Evolutionary conservation across 1,140 invertebrate species (phyloP), one percentile per base, ranked within the genome.

Genomic region (Drosophila prosaltans): DNA sequence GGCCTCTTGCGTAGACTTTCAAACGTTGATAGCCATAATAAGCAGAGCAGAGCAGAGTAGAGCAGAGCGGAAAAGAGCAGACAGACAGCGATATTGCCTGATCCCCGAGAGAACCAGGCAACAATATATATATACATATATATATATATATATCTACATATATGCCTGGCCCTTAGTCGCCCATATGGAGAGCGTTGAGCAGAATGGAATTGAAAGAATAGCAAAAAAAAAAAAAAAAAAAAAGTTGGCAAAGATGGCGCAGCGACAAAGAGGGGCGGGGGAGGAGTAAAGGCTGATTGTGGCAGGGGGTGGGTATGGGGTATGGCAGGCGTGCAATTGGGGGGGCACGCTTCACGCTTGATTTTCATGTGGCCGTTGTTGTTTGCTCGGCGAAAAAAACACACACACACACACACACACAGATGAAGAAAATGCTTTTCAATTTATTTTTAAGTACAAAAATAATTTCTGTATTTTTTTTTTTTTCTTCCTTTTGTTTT

Each of bases 361-460:
- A 88, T 88, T 89, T 89, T 88, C 78, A 74, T 89, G 74, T 59
- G 71, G 30, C 84, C 73, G 84, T 88, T 88, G 84, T 88, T 88
- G 84, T 82, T 74, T 74, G 59, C 51, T 16, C 30, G 5, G 5
- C 32, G 59, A 40, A 55, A 36, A 55, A 16, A 16, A 16, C 0
- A 16, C n/a, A n/a, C n/a, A n/a, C n/a, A n/a, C n/a, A 16, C 16
- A 16, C 16, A 16, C 16, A 74, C 73, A 82, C 77, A 80, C 69
- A 88, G 77, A 80, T 83, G 80, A 89, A 72, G 80, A 89, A 89
- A 89, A 89, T 89, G 85, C 74, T 90, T 89, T 88, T 90, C 85
- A 89, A 89, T 89, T 89, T 89, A 89, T 89, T 89, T 89, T 90
- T 89, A 89, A 89, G 84, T 89, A 89, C 84, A 58, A 89, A 89